Evolutionary conservation across 2,888 invertebrate species (phyloP), one percentile per base, ranked within the genome.

Genomic region (Sinhomidia bicolor): DNA sequence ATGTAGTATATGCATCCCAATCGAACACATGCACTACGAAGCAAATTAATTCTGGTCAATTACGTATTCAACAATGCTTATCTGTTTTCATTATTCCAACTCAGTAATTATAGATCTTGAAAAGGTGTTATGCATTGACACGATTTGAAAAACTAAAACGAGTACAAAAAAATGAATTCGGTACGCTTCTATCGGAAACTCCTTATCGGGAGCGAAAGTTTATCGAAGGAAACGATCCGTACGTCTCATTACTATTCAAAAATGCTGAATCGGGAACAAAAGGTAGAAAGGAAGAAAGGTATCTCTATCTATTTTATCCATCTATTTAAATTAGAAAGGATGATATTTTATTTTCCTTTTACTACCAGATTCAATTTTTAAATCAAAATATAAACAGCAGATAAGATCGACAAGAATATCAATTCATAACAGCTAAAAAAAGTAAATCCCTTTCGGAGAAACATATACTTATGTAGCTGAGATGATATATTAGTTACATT

Each of bases 201-300:
- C 1, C 32, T 20, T 60, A 76, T 76, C 29, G 51, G 51, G 76
- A 76, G n/a, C 76, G 20, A 76, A 51, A 74, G 74, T 47, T 74
- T 74, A 74, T 1, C 74, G 9, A 41, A 29, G 74, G 47, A 74
- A 74, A 47, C 20, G 44, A 12, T 47, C 6, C 44, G 44, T 71
- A 14, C 14, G 12, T 47, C 7, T 47, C 12, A n/a, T 47, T 47
- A 36, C 36, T 36, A n/a, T 36, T 36, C 4, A 36, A 36, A 36
- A 36, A 36, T 36, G 7, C 7, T 47, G 3, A 14, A 47, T 47
- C 47, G n/a, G 47, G 47, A 12, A n/a, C 47, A 12, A 47, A 47
- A 47, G 47, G 4, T 47, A 36, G 36, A 36, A 36, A 36, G n/a
- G n/a, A n/a, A 41, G 41, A 41, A 41, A 41, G 41, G 41, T 41